Evolutionary conservation across 2,888 invertebrate genomes (phyloP), one percentile per base, ranked within the genome.

Genomic region (Galerucella pusilla): DNA sequence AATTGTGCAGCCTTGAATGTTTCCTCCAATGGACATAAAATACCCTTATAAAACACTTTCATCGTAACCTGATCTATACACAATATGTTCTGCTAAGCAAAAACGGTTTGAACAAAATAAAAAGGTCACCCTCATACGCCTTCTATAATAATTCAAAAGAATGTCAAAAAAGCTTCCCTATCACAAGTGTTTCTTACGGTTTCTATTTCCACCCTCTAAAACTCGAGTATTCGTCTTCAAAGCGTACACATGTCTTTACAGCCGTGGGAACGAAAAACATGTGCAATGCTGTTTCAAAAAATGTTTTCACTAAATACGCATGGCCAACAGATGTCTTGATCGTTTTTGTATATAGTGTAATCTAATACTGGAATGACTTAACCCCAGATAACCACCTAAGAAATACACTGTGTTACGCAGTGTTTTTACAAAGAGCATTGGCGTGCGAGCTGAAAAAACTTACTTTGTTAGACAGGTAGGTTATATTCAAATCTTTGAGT

Each of bases 181-280:
- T 68, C 74, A 78, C 80, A 84, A 83, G 84, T 84, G 84, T 85
- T 83, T 83, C 79, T 82, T 81, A 79, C 84, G 83, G 83, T 84
- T 81, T 77, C 81, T 82, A 82, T 84, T 81, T 78, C 81, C 83
- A 83, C 83, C 83, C 84, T 81, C 80, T 75, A 80, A 81, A 81
- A 81, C 81, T 77, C 74, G 75, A 69, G 64, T 74, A 28, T 16
- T 20, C 66, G 63, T 68, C 75, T 71, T 75, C 57, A 64, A 77
- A 65, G 61, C 59, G 81, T 81, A 78, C 84, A 85, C 84, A 84
- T 84, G 85, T 83, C 82, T 83, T 81, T 83, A 81, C 78, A 78
- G 81, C 81, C 83, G 85, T 85, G 85, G 85, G 85, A 85, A 86
- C 85, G 82, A 79, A 72, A 82, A 85, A 85, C 85, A 86, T 86